phyloP scores from a whole-genome alignment of 2,888 invertebrate genomes.

The Octodonta nipae region DNA sequence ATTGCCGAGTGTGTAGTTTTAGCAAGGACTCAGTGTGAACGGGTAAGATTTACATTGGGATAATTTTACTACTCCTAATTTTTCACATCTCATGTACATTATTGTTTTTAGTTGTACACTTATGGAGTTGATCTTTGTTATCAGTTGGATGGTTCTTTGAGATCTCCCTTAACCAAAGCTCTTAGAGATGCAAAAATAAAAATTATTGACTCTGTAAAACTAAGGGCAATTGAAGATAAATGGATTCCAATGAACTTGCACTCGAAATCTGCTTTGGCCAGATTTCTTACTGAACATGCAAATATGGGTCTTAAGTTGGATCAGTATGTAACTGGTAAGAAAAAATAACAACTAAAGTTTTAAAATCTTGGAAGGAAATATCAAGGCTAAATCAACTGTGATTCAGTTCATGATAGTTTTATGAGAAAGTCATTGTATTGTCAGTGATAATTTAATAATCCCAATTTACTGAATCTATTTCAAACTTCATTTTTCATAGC shows the following conservation, averaged over 20 bases:
- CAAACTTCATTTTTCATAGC: no score
- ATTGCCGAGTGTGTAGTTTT: conserved; percentile 77
- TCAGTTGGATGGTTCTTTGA: conserved; percentile 74
- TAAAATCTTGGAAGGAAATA: no score
- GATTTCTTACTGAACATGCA: conserved; percentile 57
- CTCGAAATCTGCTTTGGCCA: conserved; percentile 41
- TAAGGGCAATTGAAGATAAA: conserved; percentile 63
- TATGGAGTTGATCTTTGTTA: conserved; percentile 83
- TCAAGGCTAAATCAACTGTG: no score
- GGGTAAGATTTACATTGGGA: no score
- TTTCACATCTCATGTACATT: not conserved
- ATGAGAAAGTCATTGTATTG: no score
- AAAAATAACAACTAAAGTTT: no score
- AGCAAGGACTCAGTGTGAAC: conserved; percentile 60
- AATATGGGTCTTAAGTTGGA: conserved; percentile 55
- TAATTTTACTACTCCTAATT: conserved; percentile 3
- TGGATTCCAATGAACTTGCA: conserved; percentile 76
- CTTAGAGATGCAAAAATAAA: conserved; percentile 69
- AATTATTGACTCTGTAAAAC: conserved; percentile 67
- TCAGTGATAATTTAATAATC: no score
- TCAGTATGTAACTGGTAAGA: conserved; percentile 44
- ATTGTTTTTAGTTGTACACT: conserved; percentile 37
- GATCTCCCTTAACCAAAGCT: conserved; percentile 61
- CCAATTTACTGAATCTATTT: no score
- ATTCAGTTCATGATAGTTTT: no score